phyloP scores from a whole-genome alignment of 2,113 vertebrate genomes.

The Cynocephalus volans region DNA sequence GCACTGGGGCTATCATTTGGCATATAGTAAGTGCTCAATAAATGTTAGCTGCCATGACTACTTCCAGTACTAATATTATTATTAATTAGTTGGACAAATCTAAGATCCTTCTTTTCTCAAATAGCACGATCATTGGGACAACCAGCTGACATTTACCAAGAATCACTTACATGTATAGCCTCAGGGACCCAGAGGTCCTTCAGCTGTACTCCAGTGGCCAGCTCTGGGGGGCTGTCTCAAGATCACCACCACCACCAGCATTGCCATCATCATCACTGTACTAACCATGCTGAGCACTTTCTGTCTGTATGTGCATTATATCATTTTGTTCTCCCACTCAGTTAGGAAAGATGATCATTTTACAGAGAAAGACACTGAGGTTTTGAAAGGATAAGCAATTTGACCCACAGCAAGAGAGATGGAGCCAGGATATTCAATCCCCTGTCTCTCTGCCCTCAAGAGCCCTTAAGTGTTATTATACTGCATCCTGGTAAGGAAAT shows the following conservation, averaged over 20 bases:
- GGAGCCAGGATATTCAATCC: neutral
- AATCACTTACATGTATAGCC: neutral
- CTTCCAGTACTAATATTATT: neutral
- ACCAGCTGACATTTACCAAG: neutral
- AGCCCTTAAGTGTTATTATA: neutral
- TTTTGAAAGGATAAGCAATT: neutral
- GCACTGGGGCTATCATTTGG: neutral
- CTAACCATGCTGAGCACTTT: neutral
- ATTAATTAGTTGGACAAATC: neutral
- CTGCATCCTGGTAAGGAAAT: neutral
- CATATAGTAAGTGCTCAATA: neutral
- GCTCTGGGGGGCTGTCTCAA: fast-evolving
- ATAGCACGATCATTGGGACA: neutral
- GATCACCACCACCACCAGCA: no score
- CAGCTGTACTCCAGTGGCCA: neutral
- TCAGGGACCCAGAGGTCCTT: neutral
- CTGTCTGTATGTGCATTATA: neutral
- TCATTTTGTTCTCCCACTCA: neutral
- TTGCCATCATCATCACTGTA: no score
- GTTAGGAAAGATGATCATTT: neutral
- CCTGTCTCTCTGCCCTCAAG: neutral
- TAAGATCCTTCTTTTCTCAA: neutral
- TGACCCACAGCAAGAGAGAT: neutral
- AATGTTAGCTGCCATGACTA: neutral
- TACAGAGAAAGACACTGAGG: neutral